Evolutionary conservation across 2,113 vertebrate species (phyloP), one percentile per base, ranked within the genome.

Genomic region (Melanotaenia duboulayi): DNA sequence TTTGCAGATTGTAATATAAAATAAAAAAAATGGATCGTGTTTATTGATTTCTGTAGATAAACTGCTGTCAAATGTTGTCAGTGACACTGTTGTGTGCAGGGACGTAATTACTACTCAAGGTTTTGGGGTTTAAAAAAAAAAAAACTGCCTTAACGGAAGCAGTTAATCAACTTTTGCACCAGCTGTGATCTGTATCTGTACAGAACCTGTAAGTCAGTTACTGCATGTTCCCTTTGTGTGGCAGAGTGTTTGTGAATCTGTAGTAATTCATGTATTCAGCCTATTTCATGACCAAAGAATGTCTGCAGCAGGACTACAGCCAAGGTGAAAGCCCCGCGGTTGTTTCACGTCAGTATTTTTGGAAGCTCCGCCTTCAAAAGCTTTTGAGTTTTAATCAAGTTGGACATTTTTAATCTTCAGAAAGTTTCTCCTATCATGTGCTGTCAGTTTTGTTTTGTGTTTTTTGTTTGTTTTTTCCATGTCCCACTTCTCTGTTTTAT

Each of bases 241-340:
- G 83, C 81, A 80, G 83, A 25, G 51, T 8, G 24, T 72, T 67
- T 44, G 20, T 67, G 63, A 49, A 40, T 71, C 24, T 32, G 46
- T 58, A 25, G 11, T 64, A 71, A 60, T 65, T n/a, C 42, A 67
- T 58, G 60, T 78, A 46, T 80, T 87, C 62, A 54, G 64, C 73
- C 65, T 78, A 71, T 77, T 74, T 79, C 65, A 88, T 67, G 90
- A 92, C 90, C 90, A 92, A 93, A 93, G 90, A 91, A 92, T 93
- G 92, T 93, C 40, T 75, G 75, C 81, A 81, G 81, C 55, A 70
- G 71, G 57, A 81, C 79, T 16, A 64, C 57, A 55, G 65, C 63
- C 44, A 55, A 78, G 80, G 70, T 28, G 50, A 85, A 70, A 66
- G 23, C 51, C 52, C 48, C 10, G 56, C 55, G n/a, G 65, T 76